Conservation (phyloP, 2,797 vertebrate genomes). For the Fistularia commersonii region DNA sequence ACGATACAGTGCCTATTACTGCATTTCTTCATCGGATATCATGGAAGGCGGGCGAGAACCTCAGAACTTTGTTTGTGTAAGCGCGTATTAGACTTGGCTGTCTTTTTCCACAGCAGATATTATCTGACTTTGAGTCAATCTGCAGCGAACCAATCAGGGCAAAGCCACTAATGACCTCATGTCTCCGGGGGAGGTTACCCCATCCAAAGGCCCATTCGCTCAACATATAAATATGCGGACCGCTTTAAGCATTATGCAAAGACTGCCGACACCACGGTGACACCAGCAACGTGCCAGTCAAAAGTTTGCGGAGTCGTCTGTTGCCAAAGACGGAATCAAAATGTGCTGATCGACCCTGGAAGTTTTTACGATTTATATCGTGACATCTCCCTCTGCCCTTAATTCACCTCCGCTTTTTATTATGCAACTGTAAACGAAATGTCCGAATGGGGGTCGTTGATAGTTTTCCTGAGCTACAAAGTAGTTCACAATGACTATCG, state of each 20-base stretch:
- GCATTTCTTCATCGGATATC: conserved; percentile 36
- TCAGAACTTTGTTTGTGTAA: conserved; percentile 11
- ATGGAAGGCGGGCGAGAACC: conserved; percentile 44
- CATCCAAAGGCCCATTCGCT: conserved; percentile 46
- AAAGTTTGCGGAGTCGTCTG: conserved; percentile 3
- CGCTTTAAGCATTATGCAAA: conserved; percentile 34
- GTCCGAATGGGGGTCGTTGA: too few species aligned
- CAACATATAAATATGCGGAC: conserved; percentile 55
- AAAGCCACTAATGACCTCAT: conserved; percentile 44
- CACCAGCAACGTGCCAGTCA: too few species aligned
- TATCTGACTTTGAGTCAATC: conserved; percentile 31
- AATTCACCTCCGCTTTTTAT: too few species aligned
- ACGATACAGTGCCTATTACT: conserved; percentile 21
- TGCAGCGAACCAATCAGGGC: conserved; percentile 31
- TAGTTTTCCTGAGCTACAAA: too few species aligned
- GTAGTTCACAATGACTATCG: too few species aligned
- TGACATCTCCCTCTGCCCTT: too few species aligned
- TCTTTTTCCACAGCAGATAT: conserved; percentile 24
- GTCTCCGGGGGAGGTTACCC: conserved; percentile 55
- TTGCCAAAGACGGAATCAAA: too few species aligned
- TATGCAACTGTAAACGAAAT: too few species aligned
- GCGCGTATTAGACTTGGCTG: conserved; percentile 6
- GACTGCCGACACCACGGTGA: conserved; percentile 24
- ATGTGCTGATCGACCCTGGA: too few species aligned
- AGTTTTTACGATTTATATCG: too few species aligned